These are phyloP conservation scores for Halichoeres trimaculatus DNA, from an alignment of 2,113 vertebrate species.

Conservation along the genomic window DNA sequence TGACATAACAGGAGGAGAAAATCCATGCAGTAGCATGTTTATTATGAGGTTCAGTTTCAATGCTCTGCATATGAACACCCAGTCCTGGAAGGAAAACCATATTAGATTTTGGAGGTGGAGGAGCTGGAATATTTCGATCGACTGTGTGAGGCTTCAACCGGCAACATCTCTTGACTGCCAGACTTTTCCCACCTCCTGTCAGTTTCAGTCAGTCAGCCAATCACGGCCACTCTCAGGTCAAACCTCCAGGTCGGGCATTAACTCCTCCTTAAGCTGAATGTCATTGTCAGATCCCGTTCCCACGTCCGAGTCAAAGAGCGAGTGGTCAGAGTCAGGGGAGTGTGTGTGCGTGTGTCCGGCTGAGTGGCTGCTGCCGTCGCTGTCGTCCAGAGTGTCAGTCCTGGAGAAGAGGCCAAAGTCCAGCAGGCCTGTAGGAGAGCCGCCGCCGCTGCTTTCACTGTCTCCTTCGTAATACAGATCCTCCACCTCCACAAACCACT, in stretches of 20 bases:
- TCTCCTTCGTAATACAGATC: constrained; percentile 91
- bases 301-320: constrained; percentile 94
- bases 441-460: constrained; percentile 85
- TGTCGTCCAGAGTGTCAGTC: constrained; percentile 94
- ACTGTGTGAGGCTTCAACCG: constrained; percentile 25
- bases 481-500: constrained; percentile 93
- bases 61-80: constrained; percentile 61
- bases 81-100: constrained; percentile 30
- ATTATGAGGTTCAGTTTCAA: constrained; percentile 46
- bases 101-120: constrained; percentile 31
- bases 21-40: constrained; percentile 45
- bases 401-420: constrained; percentile 94
- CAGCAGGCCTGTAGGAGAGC: constrained; percentile 69
- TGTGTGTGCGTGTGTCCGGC: constrained; percentile 72
- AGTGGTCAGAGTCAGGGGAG: constrained; percentile 90
- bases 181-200: constrained; percentile 30
- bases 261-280: constrained; percentile 86
- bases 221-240: constrained; percentile 41
- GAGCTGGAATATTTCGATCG: constrained; percentile 36
- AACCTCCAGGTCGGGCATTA: constrained; percentile 69
- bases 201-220: constrained; percentile 7
- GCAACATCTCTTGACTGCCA: constrained; percentile 2
- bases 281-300: constrained; percentile 92
- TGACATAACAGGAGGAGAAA: constrained; percentile 48
- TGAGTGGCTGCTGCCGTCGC: constrained; percentile 84